Base-by-base conservation (phyloP, 1,140 invertebrate genomes). In the Trichoplusia ni region DNA sequence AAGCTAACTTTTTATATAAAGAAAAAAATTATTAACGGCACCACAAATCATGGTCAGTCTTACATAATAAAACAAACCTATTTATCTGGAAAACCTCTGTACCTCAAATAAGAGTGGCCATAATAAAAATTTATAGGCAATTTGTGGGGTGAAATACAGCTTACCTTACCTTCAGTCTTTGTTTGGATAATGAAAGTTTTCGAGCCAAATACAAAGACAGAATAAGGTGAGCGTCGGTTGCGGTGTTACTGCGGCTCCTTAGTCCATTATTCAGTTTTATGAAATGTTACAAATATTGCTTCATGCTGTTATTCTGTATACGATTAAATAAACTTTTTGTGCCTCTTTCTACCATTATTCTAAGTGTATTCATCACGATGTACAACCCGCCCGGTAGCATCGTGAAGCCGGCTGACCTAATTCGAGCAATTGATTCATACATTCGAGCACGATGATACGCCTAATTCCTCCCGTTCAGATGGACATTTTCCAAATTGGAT, bases 81-180 rank as follows among this genome's bases (percentile, higher is more conserved):
- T 83, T 83, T 83, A 83, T 79, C 69, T 73, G 68, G 60, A 73
- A 79, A 79, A 80, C 75, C 79, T 76, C 75, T 68, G 77, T 80
- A 77, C 82, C 79, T 82, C 79, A 79, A 85, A 84, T 77, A 76
- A 79, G 79, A 81, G 77, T 78, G 81, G 81, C 79, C 69, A 82
- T 85, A 85, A 85, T 85, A 83, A 80, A 83, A 85, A 85, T 83
- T 83, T 85, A 85, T 83, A 79, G 82, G 81, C 82, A 83, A 85
- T 85, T 85, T 85, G 71, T 69, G 64, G 69, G 42, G 49, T 82
- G 73, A 85, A 79, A 83, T 79, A 85, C 82, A 67, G 75, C 75
- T 68, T 72, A 46, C 72, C 73, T 77, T 65, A 44, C 64, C 44
- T 64, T 71, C 40, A 71, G 71, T 75, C 75, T 77, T 81, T 81